A percentile compares a stretch with the other conserved stretches of the same genome.
phyloP scores from a whole-genome alignment of 2,113 vertebrate genomes.

The Prinia subflava region DNA sequence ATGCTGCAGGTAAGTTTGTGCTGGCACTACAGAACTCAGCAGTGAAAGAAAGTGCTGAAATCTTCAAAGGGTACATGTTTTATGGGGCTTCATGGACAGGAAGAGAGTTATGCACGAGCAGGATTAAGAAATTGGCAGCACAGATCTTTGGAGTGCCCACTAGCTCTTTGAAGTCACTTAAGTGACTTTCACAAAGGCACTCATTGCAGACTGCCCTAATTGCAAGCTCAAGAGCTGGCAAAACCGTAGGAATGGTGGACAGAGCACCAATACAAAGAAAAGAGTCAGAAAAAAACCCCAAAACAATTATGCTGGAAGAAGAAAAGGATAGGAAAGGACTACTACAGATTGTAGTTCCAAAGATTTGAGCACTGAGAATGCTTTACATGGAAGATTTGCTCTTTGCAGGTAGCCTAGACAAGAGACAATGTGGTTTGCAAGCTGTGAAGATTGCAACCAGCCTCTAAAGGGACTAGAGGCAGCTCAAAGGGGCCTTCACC shows the following conservation, averaged over 20 bases:
- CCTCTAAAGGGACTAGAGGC: neutral
- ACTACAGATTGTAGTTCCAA: neutral
- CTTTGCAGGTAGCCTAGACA: neutral
- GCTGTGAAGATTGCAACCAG: neutral
- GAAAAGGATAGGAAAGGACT: neutral
- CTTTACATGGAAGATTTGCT: neutral
- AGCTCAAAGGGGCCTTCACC: neutral
- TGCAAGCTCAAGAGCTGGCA: neutral
- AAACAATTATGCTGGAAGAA: neutral
- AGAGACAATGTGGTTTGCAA: neutral
- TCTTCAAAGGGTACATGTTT: neutral
- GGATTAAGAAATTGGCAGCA: neutral
- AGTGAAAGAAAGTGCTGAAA: neutral
- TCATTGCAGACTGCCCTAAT: neutral
- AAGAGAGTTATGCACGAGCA: neutral
- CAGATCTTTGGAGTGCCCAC: neutral
- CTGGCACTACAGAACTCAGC: neutral
- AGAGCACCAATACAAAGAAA: neutral
- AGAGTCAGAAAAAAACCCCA: neutral
- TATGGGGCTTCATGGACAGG: neutral
- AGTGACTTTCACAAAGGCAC: neutral
- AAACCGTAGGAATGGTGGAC: fast-evolving
- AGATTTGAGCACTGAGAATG: neutral
- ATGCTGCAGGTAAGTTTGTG: neutral
- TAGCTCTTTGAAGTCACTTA: neutral